These are phyloP conservation scores for Nephrocerus scutellatus DNA, from an alignment of 2,888 invertebrate species.

Conservation along the genomic window DNA sequence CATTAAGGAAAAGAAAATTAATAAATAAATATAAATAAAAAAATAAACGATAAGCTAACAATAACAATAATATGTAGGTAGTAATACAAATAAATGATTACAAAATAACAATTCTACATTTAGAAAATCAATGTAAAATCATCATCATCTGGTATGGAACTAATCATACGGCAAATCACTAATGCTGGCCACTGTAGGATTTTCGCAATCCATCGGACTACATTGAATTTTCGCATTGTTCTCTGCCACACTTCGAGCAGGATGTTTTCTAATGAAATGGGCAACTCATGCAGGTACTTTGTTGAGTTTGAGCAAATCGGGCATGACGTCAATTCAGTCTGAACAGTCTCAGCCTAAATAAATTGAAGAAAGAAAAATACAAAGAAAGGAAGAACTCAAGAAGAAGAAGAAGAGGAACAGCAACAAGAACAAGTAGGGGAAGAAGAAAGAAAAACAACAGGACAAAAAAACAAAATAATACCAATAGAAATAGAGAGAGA, in stretches of 20 bases:
- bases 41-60: no score
- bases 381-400: conserved; percentile 23
- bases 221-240: conserved; percentile 34
- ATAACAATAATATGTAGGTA: no score
- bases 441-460: conserved; percentile 26
- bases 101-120: conserved; percentile 17
- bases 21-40: conserved; percentile 10
- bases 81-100: no score
- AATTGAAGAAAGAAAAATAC: conserved; percentile 29
- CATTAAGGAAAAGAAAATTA: conserved; percentile 5
- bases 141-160: conserved; percentile 38
- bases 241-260: conserved; percentile 40
- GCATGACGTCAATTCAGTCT: conserved; percentile 26
- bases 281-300: conserved; percentile 43
- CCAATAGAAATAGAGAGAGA: conserved; percentile 23
- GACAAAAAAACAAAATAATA: conserved; percentile 25
- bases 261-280: conserved; percentile 39
- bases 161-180: conserved; percentile 41
- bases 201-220: conserved; percentile 41
- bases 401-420: conserved; percentile 22
- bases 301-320: conserved; percentile 40
- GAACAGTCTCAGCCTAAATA: conserved; percentile 34
- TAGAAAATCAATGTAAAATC: conserved; percentile 32
- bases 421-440: conserved; percentile 24
- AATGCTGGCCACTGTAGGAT: conserved; percentile 43